Evolutionary conservation across 2,888 invertebrate genomes (phyloP).

Genomic region (Eulithis prunata): DNA sequence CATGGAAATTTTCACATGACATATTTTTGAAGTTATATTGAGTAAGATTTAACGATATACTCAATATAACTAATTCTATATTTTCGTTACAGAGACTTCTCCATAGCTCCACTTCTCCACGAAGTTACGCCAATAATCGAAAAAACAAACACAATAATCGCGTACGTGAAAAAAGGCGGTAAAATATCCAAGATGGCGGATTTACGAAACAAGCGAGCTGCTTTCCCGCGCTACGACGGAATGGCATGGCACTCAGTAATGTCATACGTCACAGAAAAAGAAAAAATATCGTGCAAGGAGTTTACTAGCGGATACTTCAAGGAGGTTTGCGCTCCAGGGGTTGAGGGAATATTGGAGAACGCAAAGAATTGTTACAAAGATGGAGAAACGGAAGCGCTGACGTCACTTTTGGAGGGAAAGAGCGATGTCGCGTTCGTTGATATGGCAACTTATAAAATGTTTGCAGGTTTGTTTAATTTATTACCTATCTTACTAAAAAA

Average conservation of each 20-base stretch:
- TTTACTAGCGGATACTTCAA: constrained; percentile 85
- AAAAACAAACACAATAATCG: constrained; percentile 86
- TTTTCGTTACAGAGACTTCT: constrained; percentile 76
- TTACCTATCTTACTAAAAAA: background rate
- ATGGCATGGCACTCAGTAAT: constrained; percentile 86
- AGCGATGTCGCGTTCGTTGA: constrained; percentile 92
- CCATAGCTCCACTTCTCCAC: constrained; percentile 84
- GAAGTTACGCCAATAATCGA: constrained; percentile 85
- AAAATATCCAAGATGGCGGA: constrained; percentile 85
- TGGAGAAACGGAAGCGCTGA: constrained; percentile 86
- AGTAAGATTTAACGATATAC: no score
- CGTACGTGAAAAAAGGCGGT: constrained; percentile 86
- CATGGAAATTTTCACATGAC: no score
- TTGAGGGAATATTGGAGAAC: constrained; percentile 46
- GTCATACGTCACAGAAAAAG: constrained; percentile 68
- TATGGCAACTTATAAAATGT: constrained; percentile 84
- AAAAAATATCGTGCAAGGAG: constrained; percentile 69
- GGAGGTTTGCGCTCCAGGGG: constrained; percentile 86
- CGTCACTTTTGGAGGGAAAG: constrained; percentile 86
- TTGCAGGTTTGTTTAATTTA: constrained; percentile 75
- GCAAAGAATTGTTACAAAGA: constrained; percentile 66
- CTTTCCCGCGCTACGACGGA: constrained; percentile 92
- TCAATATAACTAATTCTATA: no score
- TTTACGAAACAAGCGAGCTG: constrained; percentile 88
- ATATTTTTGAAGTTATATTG: no score